Percentiles rank a stretch among this genome's conserved stretches.
Evolutionary conservation across 2,888 invertebrate species (phyloP).

Genomic region (Dugesia japonica): DNA sequence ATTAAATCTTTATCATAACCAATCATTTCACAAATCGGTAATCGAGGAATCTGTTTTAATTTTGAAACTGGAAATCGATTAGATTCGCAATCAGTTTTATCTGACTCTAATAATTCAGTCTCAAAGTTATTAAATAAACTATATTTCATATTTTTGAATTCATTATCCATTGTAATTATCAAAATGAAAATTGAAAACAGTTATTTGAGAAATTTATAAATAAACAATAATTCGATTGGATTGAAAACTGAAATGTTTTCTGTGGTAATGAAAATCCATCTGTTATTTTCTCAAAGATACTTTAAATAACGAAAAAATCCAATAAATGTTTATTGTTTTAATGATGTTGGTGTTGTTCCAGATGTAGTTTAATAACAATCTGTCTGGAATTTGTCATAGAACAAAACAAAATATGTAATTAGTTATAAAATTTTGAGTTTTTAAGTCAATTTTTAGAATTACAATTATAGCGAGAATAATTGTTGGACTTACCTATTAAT

Average conservation of each 20-base stretch:
- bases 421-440: too few species aligned
- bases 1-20: neutral
- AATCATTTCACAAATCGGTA: neutral
- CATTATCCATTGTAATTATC: neutral
- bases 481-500: too few species aligned
- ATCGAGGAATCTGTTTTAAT: neutral
- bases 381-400: too few species aligned
- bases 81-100: too few species aligned
- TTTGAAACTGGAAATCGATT: neutral
- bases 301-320: too few species aligned
- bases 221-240: neutral
- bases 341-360: too few species aligned
- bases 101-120: too few species aligned
- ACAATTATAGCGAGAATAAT: too few species aligned
- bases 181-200: neutral
- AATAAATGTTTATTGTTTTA: too few species aligned
- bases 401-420: too few species aligned
- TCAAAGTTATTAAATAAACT: neutral
- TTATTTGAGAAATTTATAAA: neutral
- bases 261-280: neutral
- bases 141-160: constrained; percentile 2
- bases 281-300: neutral
- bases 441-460: too few species aligned
- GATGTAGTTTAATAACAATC: too few species aligned
- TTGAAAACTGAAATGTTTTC: neutral